Evolutionary conservation across 2,888 invertebrate species (phyloP).

Genomic region (Metellina segmentata): DNA sequence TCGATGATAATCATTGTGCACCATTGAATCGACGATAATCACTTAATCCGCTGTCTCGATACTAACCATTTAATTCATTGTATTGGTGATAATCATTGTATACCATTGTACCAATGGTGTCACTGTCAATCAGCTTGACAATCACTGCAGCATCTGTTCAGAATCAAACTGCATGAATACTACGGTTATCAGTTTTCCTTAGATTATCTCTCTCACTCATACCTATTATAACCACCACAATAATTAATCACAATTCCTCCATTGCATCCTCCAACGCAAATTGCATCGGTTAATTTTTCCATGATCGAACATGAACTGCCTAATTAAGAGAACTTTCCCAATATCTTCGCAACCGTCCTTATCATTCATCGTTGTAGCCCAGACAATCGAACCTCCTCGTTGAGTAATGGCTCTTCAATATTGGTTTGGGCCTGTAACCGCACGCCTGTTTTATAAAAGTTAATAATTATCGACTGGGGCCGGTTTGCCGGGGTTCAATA

Average conservation of each 20-base stretch:
- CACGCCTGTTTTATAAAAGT: constrained; percentile 9
- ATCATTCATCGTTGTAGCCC: neutral
- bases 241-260: neutral
- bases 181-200: too few species aligned
- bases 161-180: too few species aligned
- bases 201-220: too few species aligned
- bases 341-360: neutral
- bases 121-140: too few species aligned
- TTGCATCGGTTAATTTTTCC: constrained; percentile 3
- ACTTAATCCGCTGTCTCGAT: too few species aligned
- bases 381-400: neutral
- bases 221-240: too few species aligned
- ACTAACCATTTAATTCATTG: too few species aligned
- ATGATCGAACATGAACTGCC: neutral
- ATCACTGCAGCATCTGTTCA: too few species aligned
- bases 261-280: neutral
- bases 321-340: neutral
- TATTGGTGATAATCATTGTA: too few species aligned
- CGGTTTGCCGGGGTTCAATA: neutral
- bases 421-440: neutral
- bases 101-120: too few species aligned
- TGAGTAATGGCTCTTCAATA: constrained; percentile 23
- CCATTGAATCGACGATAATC: too few species aligned
- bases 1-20: too few species aligned
- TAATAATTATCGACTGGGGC: constrained; percentile 32